A percentile compares a stretch with the other conserved stretches of the same genome.
These are phyloP conservation scores for Wasmannia auropunctata DNA, from an alignment of 1,140 invertebrate species.

Conservation along the genomic window DNA sequence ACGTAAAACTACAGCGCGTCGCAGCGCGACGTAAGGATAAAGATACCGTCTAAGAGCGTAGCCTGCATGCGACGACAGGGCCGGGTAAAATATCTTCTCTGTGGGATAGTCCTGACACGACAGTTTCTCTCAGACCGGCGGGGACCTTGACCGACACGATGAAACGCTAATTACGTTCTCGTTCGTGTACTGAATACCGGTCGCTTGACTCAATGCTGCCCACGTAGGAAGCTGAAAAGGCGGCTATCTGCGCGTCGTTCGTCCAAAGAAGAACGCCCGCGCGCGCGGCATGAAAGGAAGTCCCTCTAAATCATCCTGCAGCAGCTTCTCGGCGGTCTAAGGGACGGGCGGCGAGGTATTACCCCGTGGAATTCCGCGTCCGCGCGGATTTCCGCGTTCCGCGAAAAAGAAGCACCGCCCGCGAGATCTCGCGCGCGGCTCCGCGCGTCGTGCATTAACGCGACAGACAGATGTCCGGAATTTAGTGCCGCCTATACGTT, in stretches of 20 bases:
- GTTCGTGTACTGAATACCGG: constrained; percentile 34
- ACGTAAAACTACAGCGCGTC: constrained; percentile 13
- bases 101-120: constrained; percentile 23
- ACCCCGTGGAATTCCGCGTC: not conserved
- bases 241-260: not conserved
- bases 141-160: constrained; percentile 39
- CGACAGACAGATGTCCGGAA: constrained; percentile 27
- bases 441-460: constrained; percentile 5
- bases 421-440: not conserved
- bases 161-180: constrained; percentile 52
- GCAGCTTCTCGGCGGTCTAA: not conserved
- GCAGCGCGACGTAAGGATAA: not conserved
- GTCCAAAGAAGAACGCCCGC: constrained; percentile 10
- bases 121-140: constrained; percentile 27
- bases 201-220: constrained; percentile 42
- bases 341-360: not conserved
- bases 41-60: constrained; percentile 29
- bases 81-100: not conserved
- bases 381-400: constrained; percentile 9
- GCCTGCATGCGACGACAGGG: not conserved
- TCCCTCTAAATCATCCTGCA: constrained; percentile 45
- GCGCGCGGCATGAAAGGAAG: constrained; percentile 19
- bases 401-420: not conserved
- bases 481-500: constrained; percentile 61
- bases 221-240: constrained; percentile 38